Conservation (phyloP, 2,888 invertebrate species). For the Eudemis profundana region DNA sequence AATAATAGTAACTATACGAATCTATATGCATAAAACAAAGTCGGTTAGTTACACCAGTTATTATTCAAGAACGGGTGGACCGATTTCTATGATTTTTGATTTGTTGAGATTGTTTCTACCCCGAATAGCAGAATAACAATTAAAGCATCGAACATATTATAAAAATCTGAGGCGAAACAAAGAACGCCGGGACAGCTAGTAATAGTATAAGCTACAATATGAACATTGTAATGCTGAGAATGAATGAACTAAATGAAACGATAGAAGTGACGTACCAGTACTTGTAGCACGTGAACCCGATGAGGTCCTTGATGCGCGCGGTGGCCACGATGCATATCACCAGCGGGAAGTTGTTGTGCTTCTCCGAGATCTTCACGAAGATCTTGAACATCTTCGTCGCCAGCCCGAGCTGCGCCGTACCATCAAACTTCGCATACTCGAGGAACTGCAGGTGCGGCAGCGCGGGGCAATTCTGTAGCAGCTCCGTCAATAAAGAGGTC, state of each 20-base stretch:
- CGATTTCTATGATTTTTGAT: too few relatives aligned
- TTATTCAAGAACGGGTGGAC: too few relatives aligned
- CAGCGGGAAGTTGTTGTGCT: slow-evolving; percentile 93
- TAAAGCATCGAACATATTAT: too few relatives aligned
- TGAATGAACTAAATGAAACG: not conserved
- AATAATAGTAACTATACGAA: too few relatives aligned
- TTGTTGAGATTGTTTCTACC: too few relatives aligned
- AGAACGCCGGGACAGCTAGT: too few relatives aligned
- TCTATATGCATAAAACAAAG: too few relatives aligned
- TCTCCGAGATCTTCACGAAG: slow-evolving; percentile 93
- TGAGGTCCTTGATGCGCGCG: slow-evolving; percentile 95
- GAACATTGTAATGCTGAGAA: too few relatives aligned
- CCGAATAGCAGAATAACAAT: too few relatives aligned
- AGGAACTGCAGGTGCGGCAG: slow-evolving; percentile 94
- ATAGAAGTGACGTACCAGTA: slow-evolving; percentile 82
- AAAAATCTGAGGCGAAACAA: too few relatives aligned
- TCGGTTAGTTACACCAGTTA: too few relatives aligned
- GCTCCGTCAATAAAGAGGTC: slow-evolving; percentile 89
- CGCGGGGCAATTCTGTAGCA: slow-evolving; percentile 90
- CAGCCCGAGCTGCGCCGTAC: slow-evolving; percentile 91
- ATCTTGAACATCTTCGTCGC: slow-evolving; percentile 94
- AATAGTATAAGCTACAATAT: too few relatives aligned
- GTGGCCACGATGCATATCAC: slow-evolving; percentile 91
- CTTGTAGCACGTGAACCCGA: slow-evolving; percentile 96
- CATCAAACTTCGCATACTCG: slow-evolving; percentile 96